A percentile compares a stretch with the other conserved stretches of the same genome.
Conservation (phyloP, 2,888 invertebrate genomes). For the Ophion obscuratus region DNA sequence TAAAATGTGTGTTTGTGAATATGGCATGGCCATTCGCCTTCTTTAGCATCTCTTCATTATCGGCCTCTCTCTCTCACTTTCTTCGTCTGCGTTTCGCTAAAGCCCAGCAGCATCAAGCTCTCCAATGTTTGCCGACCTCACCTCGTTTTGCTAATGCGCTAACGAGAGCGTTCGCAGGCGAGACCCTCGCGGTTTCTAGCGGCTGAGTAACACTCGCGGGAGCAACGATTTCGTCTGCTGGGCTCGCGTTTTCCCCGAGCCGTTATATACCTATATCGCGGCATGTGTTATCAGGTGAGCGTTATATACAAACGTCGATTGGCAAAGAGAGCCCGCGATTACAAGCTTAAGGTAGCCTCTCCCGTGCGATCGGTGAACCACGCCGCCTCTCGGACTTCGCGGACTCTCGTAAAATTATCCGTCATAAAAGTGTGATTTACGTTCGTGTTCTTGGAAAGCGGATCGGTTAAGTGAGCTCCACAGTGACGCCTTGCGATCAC, state of each 20-base stretch:
- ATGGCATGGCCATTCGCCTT: neutral
- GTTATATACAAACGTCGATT: slow-evolving; percentile 20
- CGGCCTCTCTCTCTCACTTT: slow-evolving; percentile 21
- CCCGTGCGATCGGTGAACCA: slow-evolving; percentile 60
- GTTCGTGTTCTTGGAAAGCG: slow-evolving; percentile 79
- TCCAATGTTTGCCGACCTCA: slow-evolving; percentile 59
- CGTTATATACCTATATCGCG: neutral
- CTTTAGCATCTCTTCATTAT: neutral
- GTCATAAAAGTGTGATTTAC: slow-evolving; percentile 82
- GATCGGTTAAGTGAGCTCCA: slow-evolving; percentile 73
- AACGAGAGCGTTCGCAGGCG: slow-evolving; percentile 51
- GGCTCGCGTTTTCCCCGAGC: slow-evolving; percentile 11
- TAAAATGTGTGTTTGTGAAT: neutral
- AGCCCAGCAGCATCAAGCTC: neutral
- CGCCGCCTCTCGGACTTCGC: slow-evolving; percentile 63
- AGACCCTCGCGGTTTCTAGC: slow-evolving; percentile 38
- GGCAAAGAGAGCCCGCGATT: slow-evolving; percentile 70
- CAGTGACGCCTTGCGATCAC: slow-evolving; percentile 58
- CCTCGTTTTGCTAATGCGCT: slow-evolving; percentile 67
- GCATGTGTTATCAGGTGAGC: slow-evolving; percentile 14
- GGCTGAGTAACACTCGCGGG: slow-evolving; percentile 8
- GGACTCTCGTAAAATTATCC: slow-evolving; percentile 82
- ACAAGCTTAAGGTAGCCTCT: slow-evolving; percentile 76
- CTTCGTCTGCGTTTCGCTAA: slow-evolving; percentile 39
- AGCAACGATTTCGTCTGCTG: slow-evolving; percentile 28